Conservation (phyloP, 2,113 vertebrate genomes). For the Cheirogaleus medius region DNA sequence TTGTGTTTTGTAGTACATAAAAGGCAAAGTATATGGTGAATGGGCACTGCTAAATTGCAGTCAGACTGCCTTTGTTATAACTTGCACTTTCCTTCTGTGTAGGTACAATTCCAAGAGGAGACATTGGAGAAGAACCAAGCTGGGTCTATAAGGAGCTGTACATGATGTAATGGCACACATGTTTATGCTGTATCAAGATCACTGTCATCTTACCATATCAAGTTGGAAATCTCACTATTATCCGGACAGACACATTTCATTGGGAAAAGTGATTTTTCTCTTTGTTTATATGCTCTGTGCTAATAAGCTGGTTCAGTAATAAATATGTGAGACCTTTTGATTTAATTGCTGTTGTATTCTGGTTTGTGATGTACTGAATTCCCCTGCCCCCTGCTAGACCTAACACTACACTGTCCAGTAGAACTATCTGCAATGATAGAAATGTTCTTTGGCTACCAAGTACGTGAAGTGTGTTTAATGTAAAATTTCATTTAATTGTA, state of each 20-base stretch:
- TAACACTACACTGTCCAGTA: not conserved
- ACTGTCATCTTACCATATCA: not conserved
- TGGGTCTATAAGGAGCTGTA: slow-evolving; percentile 90
- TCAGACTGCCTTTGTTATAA: slow-evolving; percentile 18
- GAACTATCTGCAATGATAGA: not conserved
- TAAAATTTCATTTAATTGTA: no score
- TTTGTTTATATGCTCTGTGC: no score
- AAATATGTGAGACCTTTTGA: slow-evolving; percentile 19
- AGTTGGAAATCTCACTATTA: not conserved
- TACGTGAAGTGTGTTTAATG: not conserved
- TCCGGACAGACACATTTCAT: not conserved
- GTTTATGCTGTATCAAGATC: not conserved
- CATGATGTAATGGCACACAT: not conserved
- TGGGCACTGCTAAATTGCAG: not conserved
- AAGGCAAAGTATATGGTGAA: not conserved
- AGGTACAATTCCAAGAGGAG: slow-evolving; percentile 99
- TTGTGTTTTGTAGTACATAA: not conserved
- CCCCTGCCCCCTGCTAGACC: not conserved
- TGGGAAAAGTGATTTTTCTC: not conserved
- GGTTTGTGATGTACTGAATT: not conserved
- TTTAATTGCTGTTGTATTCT: not conserved
- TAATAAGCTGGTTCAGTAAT: not conserved
- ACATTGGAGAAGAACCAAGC: slow-evolving; percentile 99
- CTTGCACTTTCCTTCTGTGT: slow-evolving; percentile 35
- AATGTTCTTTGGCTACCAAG: not conserved